Evolutionary conservation across 1,140 invertebrate genomes (phyloP).

Genomic region (Pseudomyrmex concolor): DNA sequence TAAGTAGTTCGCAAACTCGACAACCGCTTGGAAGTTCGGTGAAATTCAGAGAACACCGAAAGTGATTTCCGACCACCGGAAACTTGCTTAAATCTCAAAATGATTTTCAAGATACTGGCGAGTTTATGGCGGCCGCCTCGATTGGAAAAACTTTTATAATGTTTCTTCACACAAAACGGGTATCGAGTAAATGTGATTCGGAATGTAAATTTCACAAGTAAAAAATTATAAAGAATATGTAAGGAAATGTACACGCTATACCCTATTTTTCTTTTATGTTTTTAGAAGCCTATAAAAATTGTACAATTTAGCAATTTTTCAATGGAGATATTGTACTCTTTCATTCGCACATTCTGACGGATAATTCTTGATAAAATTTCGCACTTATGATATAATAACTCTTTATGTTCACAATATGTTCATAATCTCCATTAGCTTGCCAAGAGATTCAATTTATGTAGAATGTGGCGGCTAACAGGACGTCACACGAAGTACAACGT

Average conservation of each 20-base stretch:
- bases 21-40: conserved; percentile 54
- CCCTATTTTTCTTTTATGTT: background rate
- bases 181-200: background rate
- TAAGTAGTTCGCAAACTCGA: conserved; percentile 62
- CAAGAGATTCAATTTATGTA: conserved; percentile 18
- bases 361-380: background rate
- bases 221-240: background rate
- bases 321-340: too few relatives aligned
- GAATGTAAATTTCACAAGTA: conserved; percentile 20
- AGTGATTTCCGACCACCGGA: conserved; percentile 49
- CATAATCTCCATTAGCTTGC: background rate
- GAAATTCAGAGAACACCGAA: conserved; percentile 48
- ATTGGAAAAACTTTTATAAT: conserved; percentile 46
- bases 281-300: background rate
- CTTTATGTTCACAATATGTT: background rate
- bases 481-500: conserved; percentile 3
- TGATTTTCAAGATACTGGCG: conserved; percentile 56
- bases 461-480: background rate
- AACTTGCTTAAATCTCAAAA: conserved; percentile 62
- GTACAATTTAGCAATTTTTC: background rate
- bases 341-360: too few relatives aligned
- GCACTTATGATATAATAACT: too few relatives aligned
- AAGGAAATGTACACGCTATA: background rate
- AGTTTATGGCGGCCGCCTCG: conserved; percentile 52
- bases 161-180: conserved; percentile 1